Percentiles rank a stretch among this genome's conserved stretches.
These are phyloP conservation scores for Psilopogon haemacephalus DNA, from an alignment of 2,113 vertebrate genomes.

Conservation along the genomic window DNA sequence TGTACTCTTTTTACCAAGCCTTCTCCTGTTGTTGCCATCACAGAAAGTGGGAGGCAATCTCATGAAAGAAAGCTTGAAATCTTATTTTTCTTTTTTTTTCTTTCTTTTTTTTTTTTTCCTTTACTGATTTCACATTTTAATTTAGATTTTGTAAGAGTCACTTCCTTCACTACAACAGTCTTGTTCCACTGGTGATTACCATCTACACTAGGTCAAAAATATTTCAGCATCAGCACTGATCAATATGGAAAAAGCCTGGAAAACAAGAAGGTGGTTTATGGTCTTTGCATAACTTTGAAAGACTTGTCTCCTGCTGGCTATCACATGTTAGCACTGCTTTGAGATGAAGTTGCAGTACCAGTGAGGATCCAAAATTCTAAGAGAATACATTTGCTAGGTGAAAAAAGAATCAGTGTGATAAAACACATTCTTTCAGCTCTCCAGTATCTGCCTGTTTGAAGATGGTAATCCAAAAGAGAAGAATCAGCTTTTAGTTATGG, in stretches of 20 bases:
- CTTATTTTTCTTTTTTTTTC: neutral
- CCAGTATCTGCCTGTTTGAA: neutral
- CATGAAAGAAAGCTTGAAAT: neutral
- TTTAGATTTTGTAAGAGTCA: neutral
- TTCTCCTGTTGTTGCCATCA: neutral
- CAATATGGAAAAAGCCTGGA: neutral
- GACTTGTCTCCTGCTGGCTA: neutral
- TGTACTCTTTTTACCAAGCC: neutral
- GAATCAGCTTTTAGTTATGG: neutral
- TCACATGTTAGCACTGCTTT: neutral
- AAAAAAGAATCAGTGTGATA: neutral
- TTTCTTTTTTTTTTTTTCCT: neutral
- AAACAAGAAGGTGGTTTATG: neutral
- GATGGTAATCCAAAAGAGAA: neutral
- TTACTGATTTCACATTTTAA: neutral
- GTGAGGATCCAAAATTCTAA: neutral
- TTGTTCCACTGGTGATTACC: neutral
- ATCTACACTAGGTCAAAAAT: neutral
- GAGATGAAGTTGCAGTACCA: neutral
- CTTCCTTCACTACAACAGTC: neutral
- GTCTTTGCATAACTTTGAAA: neutral
- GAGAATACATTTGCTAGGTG: neutral
- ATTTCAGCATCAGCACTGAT: neutral
- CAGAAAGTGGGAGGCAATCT: neutral
- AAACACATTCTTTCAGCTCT: neutral